Percentiles rank a stretch among this genome's conserved stretches.
Conservation (phyloP, 2,888 invertebrate genomes). For the Dioctria rufipes region DNA sequence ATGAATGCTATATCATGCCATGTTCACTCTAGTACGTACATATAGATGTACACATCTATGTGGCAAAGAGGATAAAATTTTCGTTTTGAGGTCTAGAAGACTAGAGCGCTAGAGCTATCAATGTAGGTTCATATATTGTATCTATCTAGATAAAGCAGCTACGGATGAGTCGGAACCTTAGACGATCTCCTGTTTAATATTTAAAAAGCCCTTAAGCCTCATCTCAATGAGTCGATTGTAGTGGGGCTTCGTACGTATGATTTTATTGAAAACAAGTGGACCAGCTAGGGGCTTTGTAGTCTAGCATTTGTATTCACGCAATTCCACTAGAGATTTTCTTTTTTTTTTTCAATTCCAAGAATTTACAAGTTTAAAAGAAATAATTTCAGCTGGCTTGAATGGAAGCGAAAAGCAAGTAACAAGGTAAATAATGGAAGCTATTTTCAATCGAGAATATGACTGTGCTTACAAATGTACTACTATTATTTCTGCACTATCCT, state of each 20-base stretch:
- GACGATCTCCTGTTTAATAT: background rate
- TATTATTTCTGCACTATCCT: slow-evolving; percentile 8
- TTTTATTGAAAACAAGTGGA: slow-evolving; percentile 30
- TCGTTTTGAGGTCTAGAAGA: background rate
- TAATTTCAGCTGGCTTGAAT: slow-evolving; percentile 22
- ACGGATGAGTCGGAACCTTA: background rate
- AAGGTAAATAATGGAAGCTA: slow-evolving; percentile 39
- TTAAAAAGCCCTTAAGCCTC: background rate
- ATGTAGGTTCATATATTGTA: background rate
- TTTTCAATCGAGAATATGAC: slow-evolving; percentile 31
- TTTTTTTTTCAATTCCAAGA: slow-evolving; percentile 28
- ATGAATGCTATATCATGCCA: background rate
- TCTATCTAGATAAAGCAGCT: background rate
- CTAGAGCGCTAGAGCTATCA: background rate
- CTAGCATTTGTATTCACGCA: slow-evolving; percentile 21
- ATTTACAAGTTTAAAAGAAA: slow-evolving; percentile 25
- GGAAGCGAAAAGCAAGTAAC: slow-evolving; percentile 20
- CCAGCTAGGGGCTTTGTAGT: background rate
- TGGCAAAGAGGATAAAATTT: background rate
- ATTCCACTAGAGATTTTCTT: background rate
- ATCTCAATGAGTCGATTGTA: background rate
- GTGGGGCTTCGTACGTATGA: background rate
- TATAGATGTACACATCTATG: background rate
- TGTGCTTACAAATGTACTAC: slow-evolving; percentile 24
- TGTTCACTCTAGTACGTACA: background rate